A percentile compares a stretch with the other conserved stretches of the same genome.
These are phyloP conservation scores for Haemorhous mexicanus DNA, from an alignment of 2,113 vertebrate genomes.

Conservation along the genomic window DNA sequence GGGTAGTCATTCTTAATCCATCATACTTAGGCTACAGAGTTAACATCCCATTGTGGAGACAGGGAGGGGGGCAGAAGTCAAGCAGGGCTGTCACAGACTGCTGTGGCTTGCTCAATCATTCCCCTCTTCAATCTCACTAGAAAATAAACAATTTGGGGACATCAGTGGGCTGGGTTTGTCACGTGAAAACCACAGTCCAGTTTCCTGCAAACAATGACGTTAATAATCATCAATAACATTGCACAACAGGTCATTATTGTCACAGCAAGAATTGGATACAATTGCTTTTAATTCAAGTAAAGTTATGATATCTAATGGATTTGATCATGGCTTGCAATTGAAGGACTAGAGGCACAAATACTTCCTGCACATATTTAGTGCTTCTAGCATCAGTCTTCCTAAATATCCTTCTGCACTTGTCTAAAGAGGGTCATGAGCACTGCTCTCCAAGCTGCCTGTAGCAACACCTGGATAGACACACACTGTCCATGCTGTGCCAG, in stretches of 20 bases:
- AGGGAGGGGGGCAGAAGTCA: background rate
- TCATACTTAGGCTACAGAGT: background rate
- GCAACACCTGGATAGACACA: background rate
- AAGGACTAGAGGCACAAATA: background rate
- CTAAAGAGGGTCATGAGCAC: accelerated
- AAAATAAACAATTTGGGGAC: background rate
- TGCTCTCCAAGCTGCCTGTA: background rate
- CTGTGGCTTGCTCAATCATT: background rate
- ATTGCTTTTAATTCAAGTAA: background rate
- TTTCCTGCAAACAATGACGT: background rate
- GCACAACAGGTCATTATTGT: background rate
- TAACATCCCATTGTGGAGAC: accelerated
- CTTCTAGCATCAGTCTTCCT: background rate
- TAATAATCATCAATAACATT: background rate
- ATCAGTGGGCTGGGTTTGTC: background rate
- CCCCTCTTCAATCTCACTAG: background rate
- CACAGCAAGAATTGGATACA: accelerated
- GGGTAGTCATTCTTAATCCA: background rate
- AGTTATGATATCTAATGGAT: background rate
- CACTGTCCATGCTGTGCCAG: accelerated
- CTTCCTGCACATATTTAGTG: background rate
- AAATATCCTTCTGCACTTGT: background rate
- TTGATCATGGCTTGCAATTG: background rate
- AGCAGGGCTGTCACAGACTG: background rate
- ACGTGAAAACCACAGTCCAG: background rate